Evolutionary conservation across 2,888 invertebrate genomes (phyloP).

Genomic region (Nomada ferruginata): DNA sequence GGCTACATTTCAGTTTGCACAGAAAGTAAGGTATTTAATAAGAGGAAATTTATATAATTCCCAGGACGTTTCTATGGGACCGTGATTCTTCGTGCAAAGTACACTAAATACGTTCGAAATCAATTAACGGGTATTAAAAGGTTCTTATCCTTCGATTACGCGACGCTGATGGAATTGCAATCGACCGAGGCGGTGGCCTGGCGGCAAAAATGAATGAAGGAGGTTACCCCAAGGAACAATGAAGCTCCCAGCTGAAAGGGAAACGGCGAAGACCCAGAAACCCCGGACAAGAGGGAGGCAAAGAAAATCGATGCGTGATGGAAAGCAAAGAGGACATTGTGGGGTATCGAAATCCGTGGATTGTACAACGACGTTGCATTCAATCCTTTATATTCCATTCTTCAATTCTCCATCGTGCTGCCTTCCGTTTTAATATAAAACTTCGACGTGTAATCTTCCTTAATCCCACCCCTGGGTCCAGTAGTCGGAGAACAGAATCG

Average conservation of each 20-base stretch:
- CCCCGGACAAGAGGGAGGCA: constrained; percentile 8
- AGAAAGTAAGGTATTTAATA: too few species aligned
- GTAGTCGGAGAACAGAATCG: background rate
- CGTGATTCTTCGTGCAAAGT: background rate
- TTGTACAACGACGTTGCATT: constrained; percentile 35
- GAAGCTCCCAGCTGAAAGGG: constrained; percentile 41
- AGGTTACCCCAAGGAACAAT: constrained; percentile 35
- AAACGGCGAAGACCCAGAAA: constrained; percentile 54
- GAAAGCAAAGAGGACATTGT: constrained; percentile 54
- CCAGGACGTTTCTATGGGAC: background rate
- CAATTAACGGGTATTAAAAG: constrained; percentile 43
- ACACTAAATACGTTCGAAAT: background rate
- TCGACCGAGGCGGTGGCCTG: constrained; percentile 37
- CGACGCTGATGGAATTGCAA: constrained; percentile 43
- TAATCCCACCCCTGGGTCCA: constrained; percentile 4
- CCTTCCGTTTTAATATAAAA: constrained; percentile 41
- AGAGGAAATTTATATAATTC: background rate
- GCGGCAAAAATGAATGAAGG: constrained; percentile 34
- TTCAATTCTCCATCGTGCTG: constrained; percentile 20
- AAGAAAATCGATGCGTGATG: constrained; percentile 51
- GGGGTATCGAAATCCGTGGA: constrained; percentile 41
- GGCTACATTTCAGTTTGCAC: too few species aligned
- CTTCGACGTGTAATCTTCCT: constrained; percentile 27
- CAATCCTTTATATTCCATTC: constrained; percentile 34
- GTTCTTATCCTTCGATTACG: constrained; percentile 43